These are phyloP conservation scores for Eriosoma lanigerum DNA, from an alignment of 1,140 invertebrate genomes.

Conservation along the genomic window DNA sequence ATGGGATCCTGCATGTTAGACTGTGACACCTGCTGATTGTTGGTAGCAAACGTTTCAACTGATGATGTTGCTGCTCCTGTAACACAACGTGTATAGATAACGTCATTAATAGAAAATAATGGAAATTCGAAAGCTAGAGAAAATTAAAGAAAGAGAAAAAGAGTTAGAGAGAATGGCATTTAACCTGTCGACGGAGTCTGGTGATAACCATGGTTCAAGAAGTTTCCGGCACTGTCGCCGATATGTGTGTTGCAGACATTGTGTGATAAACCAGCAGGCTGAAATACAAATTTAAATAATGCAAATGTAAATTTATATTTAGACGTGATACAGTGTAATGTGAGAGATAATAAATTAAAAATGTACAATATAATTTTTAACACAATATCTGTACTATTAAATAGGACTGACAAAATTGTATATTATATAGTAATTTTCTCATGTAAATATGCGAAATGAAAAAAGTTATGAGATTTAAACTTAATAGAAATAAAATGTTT, in stretches of 20 bases:
- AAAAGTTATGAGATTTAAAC: neutral
- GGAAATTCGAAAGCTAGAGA: neutral
- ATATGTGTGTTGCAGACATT: conserved; percentile 38
- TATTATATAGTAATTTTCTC: neutral
- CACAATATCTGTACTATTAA: neutral
- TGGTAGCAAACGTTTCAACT: neutral
- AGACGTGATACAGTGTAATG: neutral
- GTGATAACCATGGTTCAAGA: conserved; percentile 35
- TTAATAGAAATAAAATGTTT: neutral
- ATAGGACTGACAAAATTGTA: neutral
- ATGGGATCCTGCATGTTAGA: neutral
- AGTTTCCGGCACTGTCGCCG: conserved; percentile 27
- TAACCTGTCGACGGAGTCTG: conserved; percentile 36
- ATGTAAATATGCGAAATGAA: neutral
- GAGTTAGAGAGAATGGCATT: neutral
- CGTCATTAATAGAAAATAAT: too few species aligned
- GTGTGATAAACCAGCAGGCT: conserved; percentile 39
- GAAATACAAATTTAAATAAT: conserved; percentile 15
- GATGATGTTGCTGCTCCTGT: conserved; percentile 34
- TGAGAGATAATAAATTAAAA: neutral
- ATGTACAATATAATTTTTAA: neutral
- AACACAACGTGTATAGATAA: neutral
- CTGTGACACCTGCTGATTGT: conserved; percentile 21
- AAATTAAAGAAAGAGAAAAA: too few species aligned
- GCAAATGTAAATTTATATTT: neutral